Evolutionary conservation across 1,140 invertebrate species (phyloP), one percentile per base, ranked within the genome.

Genomic region (Olivierus martensii): DNA sequence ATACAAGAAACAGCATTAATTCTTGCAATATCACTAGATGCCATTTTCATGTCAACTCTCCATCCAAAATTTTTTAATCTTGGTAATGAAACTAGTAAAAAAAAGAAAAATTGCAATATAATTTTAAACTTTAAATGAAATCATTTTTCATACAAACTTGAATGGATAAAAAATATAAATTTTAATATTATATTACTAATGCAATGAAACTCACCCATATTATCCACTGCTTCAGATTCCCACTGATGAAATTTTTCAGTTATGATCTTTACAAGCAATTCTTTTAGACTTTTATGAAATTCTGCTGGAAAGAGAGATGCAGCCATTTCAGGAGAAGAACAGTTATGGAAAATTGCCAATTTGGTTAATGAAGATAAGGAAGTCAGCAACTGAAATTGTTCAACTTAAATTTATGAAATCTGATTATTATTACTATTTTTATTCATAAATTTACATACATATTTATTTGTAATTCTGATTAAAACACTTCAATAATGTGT

Each of bases 21-120:
- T 43, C 51, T 46, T 3, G 51, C 43, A 34, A 51, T 43, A 36
- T 53, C 51, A 14, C 50, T 38, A 38, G 56, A 57, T 12, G 56
- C 51, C 56, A 57, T 57, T 53, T 57, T 57, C 42, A 57, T 39
- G 37, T 57, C 51, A 10, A 57, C 51, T 42, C 51, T 49, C 56
- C 56, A 57, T 22, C 53, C 52, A 53, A 53, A 57, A 39, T 57
- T 51, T 36, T 42, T 35, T 38, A 57, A 47, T 51, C 43, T 53
- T 22, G 56, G 56, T 42, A 57, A 12, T 17, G 56, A 57, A 10
- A 53, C 56, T 57, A 14, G 14, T 48, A 51, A 18, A 4, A 41
- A 39, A 37, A 12, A 49, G 18, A 21, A 43, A 21, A 17, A 36
- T 0, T n/a, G 7, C 12, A 36, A 37, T 48, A n/a, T 15, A 39